Conservation (phyloP, 2,888 invertebrate species). For the Protula sp. region DNA sequence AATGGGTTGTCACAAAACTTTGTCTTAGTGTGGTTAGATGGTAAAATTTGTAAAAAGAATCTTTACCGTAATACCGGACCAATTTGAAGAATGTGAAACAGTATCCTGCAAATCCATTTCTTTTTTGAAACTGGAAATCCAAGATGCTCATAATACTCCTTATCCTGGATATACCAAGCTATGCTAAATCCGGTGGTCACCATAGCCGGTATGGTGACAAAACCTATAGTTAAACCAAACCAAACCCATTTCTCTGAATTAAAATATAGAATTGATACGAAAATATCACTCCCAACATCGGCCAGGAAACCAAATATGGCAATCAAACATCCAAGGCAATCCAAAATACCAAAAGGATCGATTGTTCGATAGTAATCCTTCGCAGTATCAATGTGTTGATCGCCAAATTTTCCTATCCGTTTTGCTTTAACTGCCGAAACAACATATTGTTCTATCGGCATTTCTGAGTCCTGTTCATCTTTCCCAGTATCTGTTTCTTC, state of each 20-base stretch:
- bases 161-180: slow-evolving; percentile 15
- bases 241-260: slow-evolving; percentile 31
- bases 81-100: slow-evolving; percentile 15
- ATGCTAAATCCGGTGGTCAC: slow-evolving; percentile 41
- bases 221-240: slow-evolving; percentile 36
- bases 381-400: too few species aligned
- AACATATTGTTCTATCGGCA: too few species aligned
- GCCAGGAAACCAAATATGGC: slow-evolving; percentile 15
- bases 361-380: too few species aligned
- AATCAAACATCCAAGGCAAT: not conserved
- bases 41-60: too few species aligned
- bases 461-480: too few species aligned
- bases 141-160: not conserved
- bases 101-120: slow-evolving; percentile 14
- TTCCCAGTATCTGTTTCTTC: too few species aligned
- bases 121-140: not conserved
- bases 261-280: slow-evolving; percentile 33
- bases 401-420: too few species aligned
- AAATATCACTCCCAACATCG: slow-evolving; percentile 33
- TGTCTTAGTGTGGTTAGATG: too few species aligned
- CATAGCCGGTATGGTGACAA: slow-evolving; percentile 37
- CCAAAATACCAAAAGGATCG: too few species aligned
- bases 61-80: too few species aligned
- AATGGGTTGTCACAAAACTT: too few species aligned
- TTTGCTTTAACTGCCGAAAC: too few species aligned